Conservation (phyloP, 2,797 vertebrate genomes). For the Hydrophis major region DNA sequence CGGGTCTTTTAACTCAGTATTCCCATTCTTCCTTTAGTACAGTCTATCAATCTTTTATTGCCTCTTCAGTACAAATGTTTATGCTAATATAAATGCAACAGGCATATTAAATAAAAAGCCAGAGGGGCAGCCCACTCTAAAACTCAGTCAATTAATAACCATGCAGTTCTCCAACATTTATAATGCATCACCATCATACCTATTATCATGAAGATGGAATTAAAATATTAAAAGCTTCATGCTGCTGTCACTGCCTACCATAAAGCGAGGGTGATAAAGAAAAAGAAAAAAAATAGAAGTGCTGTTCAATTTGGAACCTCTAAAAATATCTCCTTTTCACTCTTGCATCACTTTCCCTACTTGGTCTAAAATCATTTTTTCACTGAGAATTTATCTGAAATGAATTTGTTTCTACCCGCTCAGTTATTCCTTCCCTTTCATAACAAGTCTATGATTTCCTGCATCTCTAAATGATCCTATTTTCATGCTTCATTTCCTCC, state of each 20-base stretch:
- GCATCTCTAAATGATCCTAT: neutral
- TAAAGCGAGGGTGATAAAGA: neutral
- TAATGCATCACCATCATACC: slow-evolving; percentile 11
- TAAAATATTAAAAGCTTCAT: slow-evolving; percentile 27
- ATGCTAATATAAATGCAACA: neutral
- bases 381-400: neutral
- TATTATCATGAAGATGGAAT: slow-evolving; percentile 8
- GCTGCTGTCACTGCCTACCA: neutral
- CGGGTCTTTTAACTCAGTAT: neutral
- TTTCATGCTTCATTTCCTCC: neutral
- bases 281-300: neutral
- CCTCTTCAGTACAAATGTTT: neutral
- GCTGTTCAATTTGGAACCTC: neutral
- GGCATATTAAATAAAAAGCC: slow-evolving; percentile 15
- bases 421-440: neutral
- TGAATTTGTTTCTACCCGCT: neutral
- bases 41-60: slow-evolving; percentile 14
- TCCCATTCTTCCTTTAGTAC: neutral
- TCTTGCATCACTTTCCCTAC: neutral
- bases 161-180: neutral
- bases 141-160: slow-evolving; percentile 29
- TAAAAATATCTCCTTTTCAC: neutral
- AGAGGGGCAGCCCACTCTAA: neutral
- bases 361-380: neutral
- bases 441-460: neutral